These are phyloP conservation scores for Lottia scabra DNA, from an alignment of 2,888 invertebrate genomes.

Conservation along the genomic window DNA sequence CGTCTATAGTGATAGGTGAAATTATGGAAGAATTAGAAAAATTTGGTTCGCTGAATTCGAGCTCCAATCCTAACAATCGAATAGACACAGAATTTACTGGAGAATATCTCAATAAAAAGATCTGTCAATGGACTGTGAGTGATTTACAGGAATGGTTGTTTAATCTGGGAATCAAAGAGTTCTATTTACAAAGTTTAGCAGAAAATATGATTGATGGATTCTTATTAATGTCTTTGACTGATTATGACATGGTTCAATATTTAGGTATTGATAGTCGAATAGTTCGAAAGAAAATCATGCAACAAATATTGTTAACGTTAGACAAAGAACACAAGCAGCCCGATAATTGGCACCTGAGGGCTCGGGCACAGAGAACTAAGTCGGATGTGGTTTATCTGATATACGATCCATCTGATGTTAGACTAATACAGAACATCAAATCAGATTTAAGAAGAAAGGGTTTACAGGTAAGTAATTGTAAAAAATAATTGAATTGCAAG, in stretches of 20 bases:
- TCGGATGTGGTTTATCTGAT: constrained; percentile 62
- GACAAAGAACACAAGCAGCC: constrained; percentile 63
- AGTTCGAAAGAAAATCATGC: constrained; percentile 66
- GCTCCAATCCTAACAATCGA: constrained; percentile 44
- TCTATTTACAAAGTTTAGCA: constrained; percentile 65
- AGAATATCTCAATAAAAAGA: constrained; percentile 62
- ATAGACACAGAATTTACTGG: constrained; percentile 62
- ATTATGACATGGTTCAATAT: constrained; percentile 63
- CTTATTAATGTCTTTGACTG: constrained; percentile 66
- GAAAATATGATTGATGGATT: constrained; percentile 67
- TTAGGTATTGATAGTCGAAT: constrained; percentile 65
- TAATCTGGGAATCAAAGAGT: constrained; percentile 65
- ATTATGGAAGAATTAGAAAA: constrained; percentile 64
- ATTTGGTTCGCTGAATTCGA: constrained; percentile 52
- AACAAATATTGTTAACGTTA: constrained; percentile 60
- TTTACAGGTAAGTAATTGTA: constrained; percentile 53
- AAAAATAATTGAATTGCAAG: too few species aligned
- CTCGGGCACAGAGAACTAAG: constrained; percentile 58
- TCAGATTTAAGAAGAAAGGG: constrained; percentile 60
- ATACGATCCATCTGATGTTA: constrained; percentile 65
- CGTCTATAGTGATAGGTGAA: constrained; percentile 63
- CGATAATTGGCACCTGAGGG: constrained; percentile 66
- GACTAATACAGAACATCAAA: constrained; percentile 65
- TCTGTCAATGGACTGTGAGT: constrained; percentile 61
- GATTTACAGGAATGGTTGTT: constrained; percentile 68